These are phyloP conservation scores for Formica selysi DNA, from an alignment of 1,140 invertebrate species.

Conservation along the genomic window DNA sequence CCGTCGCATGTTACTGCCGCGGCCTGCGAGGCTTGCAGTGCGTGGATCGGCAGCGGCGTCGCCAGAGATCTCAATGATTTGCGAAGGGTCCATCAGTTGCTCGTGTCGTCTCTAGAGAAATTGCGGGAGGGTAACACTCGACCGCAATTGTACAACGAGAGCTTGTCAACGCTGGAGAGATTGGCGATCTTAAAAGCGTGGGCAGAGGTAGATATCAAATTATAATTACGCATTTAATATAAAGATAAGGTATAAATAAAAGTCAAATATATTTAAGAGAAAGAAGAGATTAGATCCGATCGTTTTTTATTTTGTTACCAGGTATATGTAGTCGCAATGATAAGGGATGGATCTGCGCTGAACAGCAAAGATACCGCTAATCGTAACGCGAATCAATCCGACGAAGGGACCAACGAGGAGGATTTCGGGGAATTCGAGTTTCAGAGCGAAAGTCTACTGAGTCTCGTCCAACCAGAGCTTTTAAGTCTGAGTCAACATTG, in stretches of 20 bases:
- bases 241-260: constrained; percentile 13
- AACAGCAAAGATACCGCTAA: constrained; percentile 85
- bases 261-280: constrained; percentile 14
- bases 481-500: constrained; percentile 96
- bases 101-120: constrained; percentile 98
- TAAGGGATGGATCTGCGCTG: constrained; percentile 91
- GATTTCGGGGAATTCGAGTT: constrained; percentile 92
- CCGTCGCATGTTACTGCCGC: constrained; percentile 98
- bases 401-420: constrained; percentile 87
- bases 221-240: neutral
- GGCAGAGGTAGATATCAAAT: constrained; percentile 92
- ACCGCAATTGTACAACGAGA: constrained; percentile 97
- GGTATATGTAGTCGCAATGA: constrained; percentile 98
- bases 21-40: constrained; percentile 98
- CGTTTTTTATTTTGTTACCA: constrained; percentile 77
- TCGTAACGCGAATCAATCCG: constrained; percentile 80
- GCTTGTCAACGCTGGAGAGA: constrained; percentile 97
- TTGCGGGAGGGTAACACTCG: constrained; percentile 90
- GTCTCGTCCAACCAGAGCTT: constrained; percentile 97
- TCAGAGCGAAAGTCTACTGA: constrained; percentile 93
- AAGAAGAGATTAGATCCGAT: constrained; percentile 34
- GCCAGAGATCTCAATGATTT: constrained; percentile 98
- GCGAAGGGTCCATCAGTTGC: constrained; percentile 96
- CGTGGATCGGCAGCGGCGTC: constrained; percentile 99
- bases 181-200: constrained; percentile 99